Conservation (phyloP, 2,797 vertebrate species). For the Artibeus jamaicensis region DNA sequence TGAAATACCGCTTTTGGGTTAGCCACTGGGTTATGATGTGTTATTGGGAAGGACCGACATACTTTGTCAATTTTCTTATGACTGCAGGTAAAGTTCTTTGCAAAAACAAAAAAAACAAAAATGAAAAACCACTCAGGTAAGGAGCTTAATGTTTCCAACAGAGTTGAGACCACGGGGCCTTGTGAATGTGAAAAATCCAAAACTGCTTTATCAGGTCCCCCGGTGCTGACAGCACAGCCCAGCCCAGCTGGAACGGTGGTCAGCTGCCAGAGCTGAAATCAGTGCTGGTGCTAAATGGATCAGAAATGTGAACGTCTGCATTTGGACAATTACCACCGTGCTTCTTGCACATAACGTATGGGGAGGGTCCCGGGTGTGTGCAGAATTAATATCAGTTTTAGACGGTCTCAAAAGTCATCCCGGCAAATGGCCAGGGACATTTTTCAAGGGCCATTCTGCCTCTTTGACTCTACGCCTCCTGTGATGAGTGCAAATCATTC, state of each 20-base stretch:
- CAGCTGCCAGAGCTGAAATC: not conserved
- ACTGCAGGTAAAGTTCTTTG: not conserved
- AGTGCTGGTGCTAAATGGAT: not conserved
- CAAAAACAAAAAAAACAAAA: not conserved
- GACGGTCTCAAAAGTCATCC: not conserved
- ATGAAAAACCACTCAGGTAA: not conserved
- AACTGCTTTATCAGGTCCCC: slow-evolving; percentile 24
- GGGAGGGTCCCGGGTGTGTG: not conserved
- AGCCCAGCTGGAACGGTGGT: not conserved
- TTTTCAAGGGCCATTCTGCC: not conserved
- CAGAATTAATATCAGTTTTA: not conserved
- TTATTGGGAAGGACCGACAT: not conserved
- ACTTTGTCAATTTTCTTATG: not conserved
- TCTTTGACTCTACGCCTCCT: not conserved
- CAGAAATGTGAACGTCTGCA: not conserved
- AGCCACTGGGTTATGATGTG: not conserved
- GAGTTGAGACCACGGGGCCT: not conserved
- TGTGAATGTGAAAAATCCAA: not conserved
- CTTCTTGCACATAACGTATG: not conserved
- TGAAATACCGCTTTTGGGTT: not conserved
- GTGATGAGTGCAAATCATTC: not conserved
- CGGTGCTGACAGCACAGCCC: not conserved
- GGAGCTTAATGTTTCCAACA: not conserved
- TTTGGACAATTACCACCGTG: not conserved
- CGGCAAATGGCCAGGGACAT: not conserved